phyloP scores from a whole-genome alignment of 2,113 vertebrate genomes.

The Myocastor coypus region DNA sequence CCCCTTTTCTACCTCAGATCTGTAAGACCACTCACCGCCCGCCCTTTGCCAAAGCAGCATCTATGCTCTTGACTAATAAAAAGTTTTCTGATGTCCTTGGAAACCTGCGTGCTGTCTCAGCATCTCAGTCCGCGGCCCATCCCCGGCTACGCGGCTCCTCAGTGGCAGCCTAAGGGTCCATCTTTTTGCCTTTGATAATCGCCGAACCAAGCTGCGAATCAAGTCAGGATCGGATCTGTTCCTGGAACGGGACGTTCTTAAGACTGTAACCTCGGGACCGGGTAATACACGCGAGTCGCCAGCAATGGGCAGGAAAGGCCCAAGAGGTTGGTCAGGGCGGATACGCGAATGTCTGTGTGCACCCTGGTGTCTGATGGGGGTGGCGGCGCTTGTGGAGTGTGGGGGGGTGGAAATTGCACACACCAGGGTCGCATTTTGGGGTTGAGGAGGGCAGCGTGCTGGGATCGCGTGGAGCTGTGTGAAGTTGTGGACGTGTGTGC shows the following conservation, averaged over 20 bases:
- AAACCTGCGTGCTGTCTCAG: constrained; percentile 31
- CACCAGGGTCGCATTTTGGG: background rate
- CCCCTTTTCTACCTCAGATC: constrained; percentile 89
- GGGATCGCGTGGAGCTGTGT: background rate
- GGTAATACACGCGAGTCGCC: background rate
- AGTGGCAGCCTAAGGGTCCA: background rate
- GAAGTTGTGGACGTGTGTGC: background rate
- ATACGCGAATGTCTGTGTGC: background rate
- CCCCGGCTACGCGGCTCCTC: background rate
- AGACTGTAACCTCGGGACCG: background rate
- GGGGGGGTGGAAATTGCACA: background rate
- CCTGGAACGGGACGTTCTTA: background rate
- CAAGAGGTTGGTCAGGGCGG: background rate
- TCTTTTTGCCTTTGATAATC: background rate
- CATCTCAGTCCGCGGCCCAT: background rate
- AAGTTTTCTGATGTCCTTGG: constrained; percentile 75
- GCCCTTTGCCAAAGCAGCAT: constrained; percentile 82
- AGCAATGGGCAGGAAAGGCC: background rate
- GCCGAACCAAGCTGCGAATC: background rate
- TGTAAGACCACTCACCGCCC: constrained; percentile 85
- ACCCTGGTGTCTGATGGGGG: background rate
- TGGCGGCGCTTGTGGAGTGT: background rate
- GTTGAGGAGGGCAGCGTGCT: background rate
- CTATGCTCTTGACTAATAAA: constrained; percentile 86
- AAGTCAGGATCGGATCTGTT: background rate